Conservation (phyloP, 37 sponge, comb jelly and placozoan genomes). For the Chondrosia reniformis region DNA sequence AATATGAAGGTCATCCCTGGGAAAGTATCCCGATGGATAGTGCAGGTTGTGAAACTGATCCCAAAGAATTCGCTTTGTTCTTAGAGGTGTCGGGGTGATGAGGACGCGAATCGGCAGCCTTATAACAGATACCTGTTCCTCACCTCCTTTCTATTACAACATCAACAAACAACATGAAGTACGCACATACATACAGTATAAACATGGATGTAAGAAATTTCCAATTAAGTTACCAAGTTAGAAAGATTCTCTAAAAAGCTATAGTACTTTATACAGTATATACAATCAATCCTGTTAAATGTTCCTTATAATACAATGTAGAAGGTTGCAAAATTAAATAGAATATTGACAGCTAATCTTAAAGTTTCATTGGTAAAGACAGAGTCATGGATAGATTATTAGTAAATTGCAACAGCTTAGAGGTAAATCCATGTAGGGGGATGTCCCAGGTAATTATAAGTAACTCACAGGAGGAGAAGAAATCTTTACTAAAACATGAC, state of each 20-base stretch:
- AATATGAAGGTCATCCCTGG: conserved; percentile 91
- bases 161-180: too few relatives aligned
- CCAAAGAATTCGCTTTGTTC: conserved; percentile 86
- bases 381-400: too few relatives aligned
- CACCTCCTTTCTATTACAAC: conserved; percentile 42
- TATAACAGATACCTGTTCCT: conserved; percentile 52
- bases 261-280: background rate
- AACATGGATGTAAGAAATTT: background rate
- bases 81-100: conserved; percentile 88
- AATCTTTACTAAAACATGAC: conserved; percentile 76
- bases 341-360: too few relatives aligned
- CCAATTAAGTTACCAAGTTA: background rate
- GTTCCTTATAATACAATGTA: too few relatives aligned
- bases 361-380: too few relatives aligned
- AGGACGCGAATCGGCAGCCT: conserved; percentile 76
- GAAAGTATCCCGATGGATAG: conserved; percentile 97
- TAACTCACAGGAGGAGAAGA: conserved; percentile 33
- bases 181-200: conserved; percentile 23
- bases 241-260: background rate
- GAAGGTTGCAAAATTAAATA: too few relatives aligned
- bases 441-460: too few relatives aligned
- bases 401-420: too few relatives aligned
- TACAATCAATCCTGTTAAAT: background rate
- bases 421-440: too few relatives aligned
- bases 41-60: conserved; percentile 99